Percentiles rank a stretch among this genome's conserved stretches.
Conservation (phyloP, 2,113 vertebrate species). For the Hippocampus mohnikei region DNA sequence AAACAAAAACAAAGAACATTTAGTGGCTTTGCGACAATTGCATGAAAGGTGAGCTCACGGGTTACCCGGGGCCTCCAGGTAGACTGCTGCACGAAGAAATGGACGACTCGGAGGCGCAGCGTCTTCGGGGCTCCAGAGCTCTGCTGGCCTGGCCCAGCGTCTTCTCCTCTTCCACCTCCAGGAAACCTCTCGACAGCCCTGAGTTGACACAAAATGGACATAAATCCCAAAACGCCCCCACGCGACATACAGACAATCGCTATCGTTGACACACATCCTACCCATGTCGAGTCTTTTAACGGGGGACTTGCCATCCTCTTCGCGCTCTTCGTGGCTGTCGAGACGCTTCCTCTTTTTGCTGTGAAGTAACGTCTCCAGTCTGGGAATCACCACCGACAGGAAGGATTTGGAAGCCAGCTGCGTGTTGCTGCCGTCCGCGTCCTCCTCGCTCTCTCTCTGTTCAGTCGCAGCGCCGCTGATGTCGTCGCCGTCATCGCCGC, state of each 20-base stretch:
- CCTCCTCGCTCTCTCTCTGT: constrained; percentile 7
- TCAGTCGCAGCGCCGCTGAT: not conserved
- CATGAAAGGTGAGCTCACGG: not conserved
- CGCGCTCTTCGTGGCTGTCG: constrained; percentile 67
- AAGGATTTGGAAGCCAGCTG: constrained; percentile 95
- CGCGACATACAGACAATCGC: too few species aligned
- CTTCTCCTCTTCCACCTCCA: constrained; percentile 75
- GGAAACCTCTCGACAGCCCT: constrained; percentile 89
- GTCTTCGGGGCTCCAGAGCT: constrained; percentile 81
- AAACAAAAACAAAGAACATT: not conserved
- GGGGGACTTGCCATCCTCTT: constrained; percentile 82
- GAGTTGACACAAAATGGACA: constrained; percentile 4
- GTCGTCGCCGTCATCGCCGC: not conserved
- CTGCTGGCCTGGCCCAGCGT: constrained; percentile 58
- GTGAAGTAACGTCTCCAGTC: constrained; percentile 95
- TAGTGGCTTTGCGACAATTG: too few species aligned
- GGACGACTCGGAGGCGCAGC: constrained; percentile 95
- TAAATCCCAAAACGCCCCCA: not conserved
- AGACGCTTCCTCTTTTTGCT: constrained; percentile 92
- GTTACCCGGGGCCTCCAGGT: constrained; percentile 83
- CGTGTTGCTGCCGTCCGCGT: constrained; percentile 79
- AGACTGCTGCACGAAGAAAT: constrained; percentile 91
- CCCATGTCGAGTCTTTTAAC: constrained; percentile 87
- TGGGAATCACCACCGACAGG: constrained; percentile 96
- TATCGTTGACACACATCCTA: constrained; percentile 43